These are phyloP conservation scores for Eupithecia centaureata DNA, from an alignment of 2,888 invertebrate species.

Conservation along the genomic window DNA sequence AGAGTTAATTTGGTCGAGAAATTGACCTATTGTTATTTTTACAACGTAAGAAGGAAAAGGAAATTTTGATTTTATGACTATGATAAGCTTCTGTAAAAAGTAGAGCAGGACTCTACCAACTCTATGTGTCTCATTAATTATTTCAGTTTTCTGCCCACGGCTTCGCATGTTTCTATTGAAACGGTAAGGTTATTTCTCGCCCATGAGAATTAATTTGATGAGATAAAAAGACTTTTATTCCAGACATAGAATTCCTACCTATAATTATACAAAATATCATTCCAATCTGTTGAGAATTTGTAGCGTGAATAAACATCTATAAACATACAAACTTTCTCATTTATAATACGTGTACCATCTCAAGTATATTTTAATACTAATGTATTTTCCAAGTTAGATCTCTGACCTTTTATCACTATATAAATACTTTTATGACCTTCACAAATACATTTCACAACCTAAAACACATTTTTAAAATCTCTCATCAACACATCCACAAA, in stretches of 20 bases:
- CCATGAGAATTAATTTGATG: too few species aligned
- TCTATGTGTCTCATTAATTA: neutral
- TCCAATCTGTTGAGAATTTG: too few species aligned
- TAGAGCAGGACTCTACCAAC: neutral
- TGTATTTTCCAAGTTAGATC: neutral
- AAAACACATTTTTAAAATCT: neutral
- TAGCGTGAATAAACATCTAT: too few species aligned
- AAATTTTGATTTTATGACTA: neutral
- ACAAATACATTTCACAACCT: neutral
- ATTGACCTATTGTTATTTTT: neutral
- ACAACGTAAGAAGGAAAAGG: neutral
- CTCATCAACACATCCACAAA: slow-evolving; percentile 11
- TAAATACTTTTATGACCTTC: neutral
- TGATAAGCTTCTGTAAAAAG: neutral
- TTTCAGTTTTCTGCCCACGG: too few species aligned
- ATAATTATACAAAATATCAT: too few species aligned
- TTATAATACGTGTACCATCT: too few species aligned
- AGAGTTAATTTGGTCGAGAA: neutral
- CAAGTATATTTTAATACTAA: too few species aligned
- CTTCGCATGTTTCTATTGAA: too few species aligned
- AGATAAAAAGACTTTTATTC: too few species aligned
- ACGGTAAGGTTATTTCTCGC: too few species aligned
- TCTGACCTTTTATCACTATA: neutral
- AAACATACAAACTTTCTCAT: too few species aligned
- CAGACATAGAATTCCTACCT: too few species aligned